phyloP scores from a whole-genome alignment of 2,888 invertebrate species.

The Phanerotoma sp. region DNA sequence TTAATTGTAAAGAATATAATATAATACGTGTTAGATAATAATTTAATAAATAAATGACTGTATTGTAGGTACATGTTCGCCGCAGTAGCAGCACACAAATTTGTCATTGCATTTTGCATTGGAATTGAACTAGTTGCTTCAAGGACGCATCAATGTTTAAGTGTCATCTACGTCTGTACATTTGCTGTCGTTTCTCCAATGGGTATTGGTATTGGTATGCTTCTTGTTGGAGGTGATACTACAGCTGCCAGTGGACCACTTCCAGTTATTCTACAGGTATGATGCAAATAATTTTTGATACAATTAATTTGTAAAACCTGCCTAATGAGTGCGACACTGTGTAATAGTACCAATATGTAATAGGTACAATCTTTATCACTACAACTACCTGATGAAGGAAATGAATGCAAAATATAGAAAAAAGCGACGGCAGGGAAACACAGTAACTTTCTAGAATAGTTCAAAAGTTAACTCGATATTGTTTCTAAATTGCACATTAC shows the following conservation, averaged over 20 bases:
- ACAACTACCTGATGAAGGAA: too few species aligned
- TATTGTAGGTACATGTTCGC: constrained; percentile 74
- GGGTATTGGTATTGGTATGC: constrained; percentile 75
- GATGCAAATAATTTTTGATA: neutral
- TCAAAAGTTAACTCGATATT: too few species aligned
- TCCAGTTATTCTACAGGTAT: constrained; percentile 51
- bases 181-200: constrained; percentile 80
- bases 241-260: constrained; percentile 64
- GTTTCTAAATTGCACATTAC: too few species aligned
- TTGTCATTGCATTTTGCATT: constrained; percentile 86
- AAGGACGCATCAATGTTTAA: constrained; percentile 65
- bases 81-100: constrained; percentile 81
- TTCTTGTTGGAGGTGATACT: constrained; percentile 64
- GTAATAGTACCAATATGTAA: too few species aligned
- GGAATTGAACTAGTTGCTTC: constrained; percentile 79
- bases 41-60: too few species aligned
- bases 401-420: neutral
- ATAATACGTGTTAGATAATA: too few species aligned
- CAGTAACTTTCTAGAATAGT: too few species aligned
- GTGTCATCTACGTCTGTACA: constrained; percentile 70
- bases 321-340: too few species aligned
- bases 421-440: too few species aligned
- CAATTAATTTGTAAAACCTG: neutral
- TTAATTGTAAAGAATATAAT: too few species aligned
- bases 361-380: too few species aligned